These are phyloP conservation scores for Philaethria dido DNA, from an alignment of 2,888 invertebrate genomes.

Conservation along the genomic window DNA sequence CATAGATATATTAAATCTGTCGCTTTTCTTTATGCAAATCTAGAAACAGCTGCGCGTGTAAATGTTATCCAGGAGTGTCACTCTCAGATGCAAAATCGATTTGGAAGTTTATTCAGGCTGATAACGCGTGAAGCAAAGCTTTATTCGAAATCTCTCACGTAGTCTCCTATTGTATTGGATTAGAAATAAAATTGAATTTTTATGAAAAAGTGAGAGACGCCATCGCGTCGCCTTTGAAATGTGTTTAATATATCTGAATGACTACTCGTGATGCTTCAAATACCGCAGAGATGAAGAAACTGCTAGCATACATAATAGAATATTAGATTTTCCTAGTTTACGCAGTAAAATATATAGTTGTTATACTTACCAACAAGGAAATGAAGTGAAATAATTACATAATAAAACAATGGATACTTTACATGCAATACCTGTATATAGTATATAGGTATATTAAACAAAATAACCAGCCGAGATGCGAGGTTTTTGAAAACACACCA, in stretches of 20 bases:
- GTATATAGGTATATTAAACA: too few relatives aligned
- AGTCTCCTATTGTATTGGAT: conserved; percentile 50
- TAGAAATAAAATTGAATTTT: conserved; percentile 21
- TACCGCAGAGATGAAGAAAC: not conserved
- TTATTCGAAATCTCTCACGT: conserved; percentile 67
- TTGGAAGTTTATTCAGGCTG: conserved; percentile 81
- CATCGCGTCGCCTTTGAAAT: not conserved
- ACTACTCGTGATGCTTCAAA: not conserved
- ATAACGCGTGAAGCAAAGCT: conserved; percentile 73
- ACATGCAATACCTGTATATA: too few relatives aligned
- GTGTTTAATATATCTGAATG: not conserved
- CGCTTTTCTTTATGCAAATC: conserved; percentile 79
- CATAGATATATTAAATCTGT: conserved; percentile 24
- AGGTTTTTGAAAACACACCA: too few relatives aligned
- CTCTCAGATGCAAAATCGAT: conserved; percentile 81
- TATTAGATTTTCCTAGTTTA: too few relatives aligned
- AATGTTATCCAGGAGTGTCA: conserved; percentile 76
- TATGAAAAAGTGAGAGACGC: conserved; percentile 8
- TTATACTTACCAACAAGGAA: too few relatives aligned
- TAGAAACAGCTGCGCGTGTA: conserved; percentile 61
- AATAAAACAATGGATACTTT: too few relatives aligned
- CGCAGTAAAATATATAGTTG: too few relatives aligned
- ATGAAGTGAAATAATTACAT: too few relatives aligned
- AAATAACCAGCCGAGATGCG: too few relatives aligned
- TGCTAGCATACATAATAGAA: too few relatives aligned